Base-by-base conservation (phyloP, 2,888 invertebrate species). In the Polydrusus pterygomalis region DNA sequence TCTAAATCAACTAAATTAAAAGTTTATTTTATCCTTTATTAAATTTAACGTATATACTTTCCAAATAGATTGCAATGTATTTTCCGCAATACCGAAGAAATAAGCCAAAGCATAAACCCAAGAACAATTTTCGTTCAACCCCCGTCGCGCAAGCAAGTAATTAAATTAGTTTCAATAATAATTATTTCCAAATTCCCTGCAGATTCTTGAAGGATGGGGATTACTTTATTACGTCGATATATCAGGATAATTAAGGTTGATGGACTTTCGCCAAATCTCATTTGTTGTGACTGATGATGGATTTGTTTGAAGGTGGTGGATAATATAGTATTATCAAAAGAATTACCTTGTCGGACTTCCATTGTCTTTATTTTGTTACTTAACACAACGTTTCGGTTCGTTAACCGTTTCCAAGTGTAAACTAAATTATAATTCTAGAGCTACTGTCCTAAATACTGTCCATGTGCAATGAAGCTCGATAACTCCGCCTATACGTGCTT, bases 81-180 rank as follows among this genome's bases (percentile, higher is more conserved):
- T 54, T 54, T 54, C n/a, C 54, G 1, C 54, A 6, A 54, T 30
- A 54, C 54, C 54, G 54, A 54, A 54, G 54, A 54, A 54, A 54
- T 54, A n/a, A 54, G 30, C 54, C 54, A 54, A 54, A 54, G 25
- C 54, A 54, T 54, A 54, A 54, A 54, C 54, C 51, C 54, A 54
- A 54, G 11, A 51, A 25, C 54, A 54, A 30, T 30, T 54, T 54
- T 20, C 54, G 20, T 54, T 30, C n/a, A 54, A 54, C 54, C 30
- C 54, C 54, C 25, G 13, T 25, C 54, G 54, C n/a, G 54, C 54
- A 54, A 30, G 25, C 25, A 30, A 34, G 11, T 30, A 54, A 54
- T 54, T 54, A 30, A 54, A 54, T 54, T 54, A 54, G 30, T 54
- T 54, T 54, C n/a, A 30, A 25, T 54, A 54, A 30, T 54, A 54